Conservation (phyloP, 2,888 invertebrate genomes). For the Epistrophella euchroma region DNA sequence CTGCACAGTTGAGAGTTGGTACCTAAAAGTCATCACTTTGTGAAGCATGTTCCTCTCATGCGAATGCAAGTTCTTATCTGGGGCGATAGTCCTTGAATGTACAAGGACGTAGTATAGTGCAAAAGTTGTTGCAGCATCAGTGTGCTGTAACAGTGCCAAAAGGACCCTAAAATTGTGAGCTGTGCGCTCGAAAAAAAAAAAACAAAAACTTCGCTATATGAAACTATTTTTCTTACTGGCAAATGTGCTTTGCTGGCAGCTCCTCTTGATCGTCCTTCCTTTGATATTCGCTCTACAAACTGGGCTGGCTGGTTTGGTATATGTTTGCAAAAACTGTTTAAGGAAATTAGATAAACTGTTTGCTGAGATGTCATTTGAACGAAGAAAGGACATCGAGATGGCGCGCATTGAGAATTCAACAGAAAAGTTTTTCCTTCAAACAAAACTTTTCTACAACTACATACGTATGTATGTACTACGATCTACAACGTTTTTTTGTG, state of each 20-base stretch:
- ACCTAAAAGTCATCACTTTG: slow-evolving; percentile 66
- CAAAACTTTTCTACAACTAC: slow-evolving; percentile 46
- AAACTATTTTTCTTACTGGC: slow-evolving; percentile 24
- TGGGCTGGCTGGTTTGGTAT: slow-evolving; percentile 19
- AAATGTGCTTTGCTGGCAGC: slow-evolving; percentile 8
- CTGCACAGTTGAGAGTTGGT: slow-evolving; percentile 1
- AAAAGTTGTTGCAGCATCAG: slow-evolving; percentile 39
- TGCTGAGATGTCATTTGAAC: slow-evolving; percentile 74
- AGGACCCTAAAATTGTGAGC: slow-evolving; percentile 62
- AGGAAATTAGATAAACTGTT: slow-evolving; percentile 76
- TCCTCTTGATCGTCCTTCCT: slow-evolving; percentile 4
- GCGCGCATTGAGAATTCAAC: slow-evolving; percentile 66
- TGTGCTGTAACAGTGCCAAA: slow-evolving; percentile 61
- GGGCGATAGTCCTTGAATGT: slow-evolving; percentile 38
- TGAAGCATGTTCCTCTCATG: slow-evolving; percentile 53
- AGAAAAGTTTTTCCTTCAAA: slow-evolving; percentile 67
- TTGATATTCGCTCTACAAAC: not conserved
- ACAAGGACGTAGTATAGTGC: slow-evolving; percentile 1
- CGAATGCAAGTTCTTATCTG: slow-evolving; percentile 67
- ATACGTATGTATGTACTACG: not conserved
- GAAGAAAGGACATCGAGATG: slow-evolving; percentile 55
- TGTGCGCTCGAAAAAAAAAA: not conserved
- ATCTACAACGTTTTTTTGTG: not conserved
- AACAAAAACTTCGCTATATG: slow-evolving; percentile 4
- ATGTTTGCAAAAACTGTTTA: slow-evolving; percentile 73